Evolutionary conservation across 2,113 vertebrate genomes (phyloP).

Genomic region (Stegostoma tigrinum): DNA sequence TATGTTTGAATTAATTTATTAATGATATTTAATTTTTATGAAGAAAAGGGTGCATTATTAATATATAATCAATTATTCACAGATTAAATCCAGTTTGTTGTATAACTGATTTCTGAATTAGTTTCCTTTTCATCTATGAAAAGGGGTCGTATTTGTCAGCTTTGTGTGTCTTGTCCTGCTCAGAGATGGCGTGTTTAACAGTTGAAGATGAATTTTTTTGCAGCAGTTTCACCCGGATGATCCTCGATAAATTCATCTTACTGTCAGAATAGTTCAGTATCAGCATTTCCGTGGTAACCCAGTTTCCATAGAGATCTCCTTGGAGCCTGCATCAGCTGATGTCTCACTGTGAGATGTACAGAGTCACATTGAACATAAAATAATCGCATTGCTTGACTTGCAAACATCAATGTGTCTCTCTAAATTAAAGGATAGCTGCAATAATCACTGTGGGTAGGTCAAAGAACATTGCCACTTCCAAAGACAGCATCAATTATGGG

Average conservation of each 20-base stretch:
- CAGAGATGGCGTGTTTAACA: neutral
- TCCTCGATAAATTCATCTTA: conserved; percentile 30
- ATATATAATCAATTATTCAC: neutral
- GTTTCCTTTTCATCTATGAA: neutral
- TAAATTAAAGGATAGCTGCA: conserved; percentile 20
- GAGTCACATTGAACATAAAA: conserved; percentile 8
- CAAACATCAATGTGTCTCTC: conserved; percentile 12
- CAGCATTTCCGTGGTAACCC: conserved; percentile 36
- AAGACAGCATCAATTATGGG: neutral
- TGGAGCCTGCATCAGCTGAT: conserved; percentile 75
- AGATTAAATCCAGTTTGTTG: neutral
- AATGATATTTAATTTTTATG: neutral
- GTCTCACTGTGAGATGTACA: conserved; percentile 53
- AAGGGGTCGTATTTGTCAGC: neutral
- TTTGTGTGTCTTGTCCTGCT: neutral
- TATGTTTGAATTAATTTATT: neutral
- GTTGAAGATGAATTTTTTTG: neutral
- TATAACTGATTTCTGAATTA: neutral
- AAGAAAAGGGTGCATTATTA: neutral
- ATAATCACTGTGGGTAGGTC: conserved; percentile 24
- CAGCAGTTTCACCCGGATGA: neutral
- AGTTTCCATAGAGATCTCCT: conserved; percentile 39
- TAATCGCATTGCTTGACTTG: conserved; percentile 28
- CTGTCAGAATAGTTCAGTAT: conserved; percentile 31
- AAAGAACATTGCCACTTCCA: neutral